Conservation (phyloP, 2,797 vertebrate species). For the Simalia tracyae region DNA sequence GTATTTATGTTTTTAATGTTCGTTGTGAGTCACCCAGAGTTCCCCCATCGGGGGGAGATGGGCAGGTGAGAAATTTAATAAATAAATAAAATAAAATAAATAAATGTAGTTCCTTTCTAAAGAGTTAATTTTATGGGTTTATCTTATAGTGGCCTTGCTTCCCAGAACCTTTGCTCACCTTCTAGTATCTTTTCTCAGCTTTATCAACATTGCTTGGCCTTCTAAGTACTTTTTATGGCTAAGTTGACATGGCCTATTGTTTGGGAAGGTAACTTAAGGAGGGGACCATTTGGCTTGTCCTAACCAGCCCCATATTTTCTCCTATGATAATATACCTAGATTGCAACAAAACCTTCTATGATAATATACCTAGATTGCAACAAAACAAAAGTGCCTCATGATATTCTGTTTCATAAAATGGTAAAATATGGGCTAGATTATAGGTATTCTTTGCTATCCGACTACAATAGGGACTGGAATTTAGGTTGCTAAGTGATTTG, state of each 20-base stretch:
- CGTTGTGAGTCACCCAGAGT: too few species aligned
- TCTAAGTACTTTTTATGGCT: background rate
- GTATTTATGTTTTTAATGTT: too few species aligned
- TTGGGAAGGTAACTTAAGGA: background rate
- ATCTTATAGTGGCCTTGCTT: background rate
- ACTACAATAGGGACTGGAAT: too few species aligned
- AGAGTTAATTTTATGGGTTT: background rate
- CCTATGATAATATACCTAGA: background rate
- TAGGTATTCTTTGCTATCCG: too few species aligned
- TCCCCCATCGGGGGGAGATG: too few species aligned
- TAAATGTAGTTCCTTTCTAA: background rate
- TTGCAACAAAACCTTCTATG: background rate
- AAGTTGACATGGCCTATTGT: background rate
- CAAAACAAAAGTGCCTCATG: background rate
- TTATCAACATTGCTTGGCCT: background rate
- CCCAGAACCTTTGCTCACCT: background rate
- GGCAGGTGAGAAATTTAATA: too few species aligned
- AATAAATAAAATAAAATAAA: too few species aligned
- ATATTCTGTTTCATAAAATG: background rate
- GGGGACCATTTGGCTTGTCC: background rate
- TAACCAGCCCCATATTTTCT: background rate
- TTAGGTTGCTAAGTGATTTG: too few species aligned
- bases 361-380: background rate
- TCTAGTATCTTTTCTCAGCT: background rate
- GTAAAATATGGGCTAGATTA: background rate